Percentiles rank a stretch among this genome's conserved stretches.
Evolutionary conservation across 2,113 vertebrate genomes (phyloP).

Genomic region (Rhegmatorhina hoffmannsi): DNA sequence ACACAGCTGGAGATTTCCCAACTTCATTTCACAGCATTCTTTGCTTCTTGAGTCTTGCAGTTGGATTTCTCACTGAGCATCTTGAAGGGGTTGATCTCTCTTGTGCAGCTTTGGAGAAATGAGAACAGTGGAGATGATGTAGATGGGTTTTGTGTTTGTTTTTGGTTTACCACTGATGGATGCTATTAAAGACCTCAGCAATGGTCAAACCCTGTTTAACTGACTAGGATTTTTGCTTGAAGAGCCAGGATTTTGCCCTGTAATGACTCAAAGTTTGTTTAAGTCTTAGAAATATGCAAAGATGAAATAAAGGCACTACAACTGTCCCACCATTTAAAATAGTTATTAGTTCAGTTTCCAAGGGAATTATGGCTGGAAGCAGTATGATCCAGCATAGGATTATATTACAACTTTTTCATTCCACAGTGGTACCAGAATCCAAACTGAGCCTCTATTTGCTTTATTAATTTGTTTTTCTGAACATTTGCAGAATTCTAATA

Average conservation of each 20-base stretch:
- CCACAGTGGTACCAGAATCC: constrained; percentile 19
- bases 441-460: constrained; percentile 31
- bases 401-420: constrained; percentile 38
- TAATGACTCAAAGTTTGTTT: background rate
- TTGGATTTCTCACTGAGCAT: background rate
- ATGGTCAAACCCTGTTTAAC: background rate
- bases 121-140: background rate
- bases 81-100: background rate
- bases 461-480: constrained; percentile 67
- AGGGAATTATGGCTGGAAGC: constrained; percentile 36
- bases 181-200: background rate
- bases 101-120: background rate
- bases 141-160: background rate
- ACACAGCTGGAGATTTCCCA: background rate
- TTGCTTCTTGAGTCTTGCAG: background rate
- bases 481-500: constrained; percentile 45
- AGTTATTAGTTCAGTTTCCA: background rate
- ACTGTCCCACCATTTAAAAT: constrained; percentile 2
- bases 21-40: background rate
- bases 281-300: background rate
- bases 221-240: background rate
- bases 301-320: background rate
- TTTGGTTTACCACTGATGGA: background rate
- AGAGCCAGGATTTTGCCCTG: background rate
- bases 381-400: background rate